A percentile compares a stretch with the other conserved stretches of the same genome.
phyloP scores from a whole-genome alignment of 1,140 invertebrate genomes.

The Bombus cullumanus region DNA sequence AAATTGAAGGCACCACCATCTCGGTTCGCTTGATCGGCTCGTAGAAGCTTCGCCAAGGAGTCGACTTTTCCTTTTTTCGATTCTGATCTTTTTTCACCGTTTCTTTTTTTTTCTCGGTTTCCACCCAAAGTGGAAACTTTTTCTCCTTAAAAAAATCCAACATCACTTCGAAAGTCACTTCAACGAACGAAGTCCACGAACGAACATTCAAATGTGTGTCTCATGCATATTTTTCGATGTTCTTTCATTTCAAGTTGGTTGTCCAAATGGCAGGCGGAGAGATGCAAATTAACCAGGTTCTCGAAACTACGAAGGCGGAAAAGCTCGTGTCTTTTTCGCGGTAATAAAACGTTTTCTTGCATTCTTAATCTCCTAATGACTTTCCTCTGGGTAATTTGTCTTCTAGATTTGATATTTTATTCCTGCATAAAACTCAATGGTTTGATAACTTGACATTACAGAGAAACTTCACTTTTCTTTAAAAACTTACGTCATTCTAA shows the following conservation, averaged over 20 bases:
- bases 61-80: neutral
- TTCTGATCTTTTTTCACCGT: neutral
- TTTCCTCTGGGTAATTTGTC: neutral
- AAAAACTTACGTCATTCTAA: no score
- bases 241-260: neutral
- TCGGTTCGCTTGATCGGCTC: slow-evolving; percentile 26
- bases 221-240: neutral
- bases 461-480: no score
- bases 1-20: slow-evolving; percentile 57
- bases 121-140: neutral
- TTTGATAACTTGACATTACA: neutral
- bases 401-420: neutral
- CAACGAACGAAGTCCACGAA: no score
- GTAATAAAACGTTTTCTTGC: neutral
- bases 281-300: slow-evolving; percentile 7
- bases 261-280: neutral
- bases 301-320: neutral
- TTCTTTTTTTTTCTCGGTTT: neutral
- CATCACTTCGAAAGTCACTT: neutral
- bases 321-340: neutral
- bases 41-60: slow-evolving; percentile 27
- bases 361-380: neutral
- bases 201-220: neutral
- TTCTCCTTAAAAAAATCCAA: neutral
- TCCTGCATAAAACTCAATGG: neutral